Base-by-base conservation (phyloP, 2,113 vertebrate genomes). In the Actinemys pallida region DNA sequence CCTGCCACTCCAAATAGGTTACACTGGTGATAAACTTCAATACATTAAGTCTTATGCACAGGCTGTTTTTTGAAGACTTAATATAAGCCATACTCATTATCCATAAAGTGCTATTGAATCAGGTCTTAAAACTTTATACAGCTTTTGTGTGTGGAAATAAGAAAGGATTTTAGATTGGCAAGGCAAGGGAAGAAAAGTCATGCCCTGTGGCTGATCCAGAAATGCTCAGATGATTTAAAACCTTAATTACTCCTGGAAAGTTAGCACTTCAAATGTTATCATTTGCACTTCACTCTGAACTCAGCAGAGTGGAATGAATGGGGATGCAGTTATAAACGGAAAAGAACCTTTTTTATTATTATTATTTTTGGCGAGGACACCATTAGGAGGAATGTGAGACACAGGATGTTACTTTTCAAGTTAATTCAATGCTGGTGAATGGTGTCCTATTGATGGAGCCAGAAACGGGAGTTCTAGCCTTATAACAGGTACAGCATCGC, bases 81-180 rank as follows among this genome's bases (percentile, higher is more conserved):
- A 85, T 97, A 97, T 94, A 93, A 95, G 92, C 86, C 92, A 92
- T 94, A 96, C 97, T 98, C 96, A 97, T 98, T 96, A 97, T 87
- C 95, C 92, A 97, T 96, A 97, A 98, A 97, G 92, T 35, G 20
- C 96, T 98, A 98, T 96, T 96, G 97, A 98, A 98, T 97, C 97
- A 94, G 82, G 93, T 95, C 96, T 98, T 98, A 98, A 98, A 98
- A 98, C 93, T 97, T 98, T 98, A 98, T 97, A 95, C 96, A 92
- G 95, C 84, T 98, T 98, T 97, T 98, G 97, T 95, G 95, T 88
- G 93, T 92, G 49, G 80, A 94, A 82, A 97, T 93, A 97, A 93
- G 85, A 90, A 80, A 92, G 93, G 93, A 96, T 95, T 96, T 89
- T 83, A 87, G 78, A 42, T 86, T 97, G 89, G 93, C 72, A 96